These are phyloP conservation scores for Petroica traversi DNA, from an alignment of 2,113 vertebrate genomes.

Conservation along the genomic window DNA sequence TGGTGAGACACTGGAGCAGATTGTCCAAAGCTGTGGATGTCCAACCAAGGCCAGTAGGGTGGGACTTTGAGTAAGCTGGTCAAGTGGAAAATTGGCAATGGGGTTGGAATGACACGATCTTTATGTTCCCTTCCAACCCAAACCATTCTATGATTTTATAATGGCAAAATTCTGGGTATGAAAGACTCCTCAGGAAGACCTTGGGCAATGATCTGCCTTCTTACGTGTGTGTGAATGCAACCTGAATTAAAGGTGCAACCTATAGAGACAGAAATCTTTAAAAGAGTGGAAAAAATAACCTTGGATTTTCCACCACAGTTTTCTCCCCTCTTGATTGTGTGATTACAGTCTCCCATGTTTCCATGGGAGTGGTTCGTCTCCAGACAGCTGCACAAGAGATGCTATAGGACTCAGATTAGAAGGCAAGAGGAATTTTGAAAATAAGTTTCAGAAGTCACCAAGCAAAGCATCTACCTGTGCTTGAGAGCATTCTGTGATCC, in stretches of 20 bases:
- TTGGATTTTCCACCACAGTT: neutral
- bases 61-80: neutral
- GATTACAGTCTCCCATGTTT: neutral
- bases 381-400: neutral
- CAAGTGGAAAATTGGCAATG: neutral
- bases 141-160: neutral
- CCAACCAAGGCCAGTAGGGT: neutral
- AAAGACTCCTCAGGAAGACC: neutral
- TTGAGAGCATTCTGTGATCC: neutral
- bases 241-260: neutral
- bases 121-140: neutral
- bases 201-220: neutral
- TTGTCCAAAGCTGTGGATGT: neutral
- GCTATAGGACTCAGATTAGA: neutral
- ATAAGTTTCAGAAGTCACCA: neutral
- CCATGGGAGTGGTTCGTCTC: fast-evolving
- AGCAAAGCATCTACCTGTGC: neutral
- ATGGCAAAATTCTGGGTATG: neutral
- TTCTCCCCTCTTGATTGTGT: neutral
- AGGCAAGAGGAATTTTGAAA: neutral
- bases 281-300: neutral
- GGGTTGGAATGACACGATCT: neutral
- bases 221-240: neutral
- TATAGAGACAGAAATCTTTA: neutral
- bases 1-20: neutral